Conservation (phyloP, 2,797 vertebrate species). For the Enteromius treurensis region DNA sequence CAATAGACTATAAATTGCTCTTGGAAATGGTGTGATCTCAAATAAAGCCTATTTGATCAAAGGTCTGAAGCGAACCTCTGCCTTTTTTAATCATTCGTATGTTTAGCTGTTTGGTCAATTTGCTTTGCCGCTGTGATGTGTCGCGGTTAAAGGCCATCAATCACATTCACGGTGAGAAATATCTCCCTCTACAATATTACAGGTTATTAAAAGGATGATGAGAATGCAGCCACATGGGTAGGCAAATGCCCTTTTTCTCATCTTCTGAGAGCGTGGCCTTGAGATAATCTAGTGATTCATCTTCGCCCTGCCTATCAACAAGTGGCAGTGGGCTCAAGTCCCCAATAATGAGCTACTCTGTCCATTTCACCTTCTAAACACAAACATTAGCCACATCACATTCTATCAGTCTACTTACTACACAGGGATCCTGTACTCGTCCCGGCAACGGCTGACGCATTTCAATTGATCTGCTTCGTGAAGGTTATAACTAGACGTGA, state of each 20-base stretch:
- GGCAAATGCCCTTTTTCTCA: conserved; percentile 79
- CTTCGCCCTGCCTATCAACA: conserved; percentile 81
- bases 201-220: conserved; percentile 91
- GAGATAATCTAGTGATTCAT: conserved; percentile 82
- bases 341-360: conserved; percentile 68
- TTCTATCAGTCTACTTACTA: not conserved
- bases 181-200: conserved; percentile 84
- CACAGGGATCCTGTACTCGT: conserved; percentile 3
- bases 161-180: conserved; percentile 83
- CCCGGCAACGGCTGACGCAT: not conserved
- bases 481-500: conserved; percentile 24
- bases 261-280: conserved; percentile 79
- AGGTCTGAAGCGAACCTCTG: conserved; percentile 75
- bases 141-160: conserved; percentile 85
- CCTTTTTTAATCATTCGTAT: conserved; percentile 98
- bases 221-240: conserved; percentile 75
- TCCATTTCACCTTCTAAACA: conserved; percentile 62
- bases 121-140: conserved; percentile 83
- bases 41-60: conserved; percentile 81
- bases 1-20: conserved; percentile 98
- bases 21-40: conserved; percentile 89
- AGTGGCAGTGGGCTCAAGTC: conserved; percentile 73
- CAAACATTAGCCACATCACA: conserved; percentile 41
- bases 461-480: conserved; percentile 17
- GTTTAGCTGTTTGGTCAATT: conserved; percentile 92